These are phyloP conservation scores for Drosophila austrosaltans DNA, from an alignment of 2,888 invertebrate genomes.

Conservation along the genomic window DNA sequence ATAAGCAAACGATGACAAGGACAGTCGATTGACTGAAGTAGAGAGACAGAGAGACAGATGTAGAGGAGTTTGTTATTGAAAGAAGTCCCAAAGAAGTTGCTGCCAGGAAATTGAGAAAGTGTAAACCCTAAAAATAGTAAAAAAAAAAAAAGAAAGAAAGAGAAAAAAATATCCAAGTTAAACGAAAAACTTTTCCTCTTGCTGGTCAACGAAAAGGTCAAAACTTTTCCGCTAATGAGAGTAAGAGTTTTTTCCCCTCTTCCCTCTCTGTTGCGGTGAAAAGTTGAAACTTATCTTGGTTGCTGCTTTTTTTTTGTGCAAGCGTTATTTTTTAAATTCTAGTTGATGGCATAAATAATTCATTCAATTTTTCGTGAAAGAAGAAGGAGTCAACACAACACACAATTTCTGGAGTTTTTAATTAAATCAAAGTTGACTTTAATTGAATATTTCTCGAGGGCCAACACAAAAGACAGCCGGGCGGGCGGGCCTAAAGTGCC, in stretches of 20 bases:
- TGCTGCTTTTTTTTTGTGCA: slow-evolving; percentile 10
- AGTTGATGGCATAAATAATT: slow-evolving; percentile 65
- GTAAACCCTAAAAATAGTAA: slow-evolving; percentile 7
- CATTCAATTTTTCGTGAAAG: slow-evolving; percentile 24
- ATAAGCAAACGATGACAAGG: not conserved
- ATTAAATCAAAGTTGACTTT: slow-evolving; percentile 75
- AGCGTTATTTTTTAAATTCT: slow-evolving; percentile 26
- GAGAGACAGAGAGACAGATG: not conserved
- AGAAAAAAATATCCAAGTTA: slow-evolving; percentile 51
- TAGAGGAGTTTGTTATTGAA: slow-evolving; percentile 18
- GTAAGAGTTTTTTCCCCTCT: slow-evolving; percentile 65
- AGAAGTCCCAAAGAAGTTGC: slow-evolving; percentile 33
- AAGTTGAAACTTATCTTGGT: slow-evolving; percentile 53
- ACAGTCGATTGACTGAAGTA: slow-evolving; percentile 49
- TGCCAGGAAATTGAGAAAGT: slow-evolving; percentile 19
- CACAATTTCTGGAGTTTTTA: slow-evolving; percentile 57
- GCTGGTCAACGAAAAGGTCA: slow-evolving; percentile 53
- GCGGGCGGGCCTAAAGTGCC: slow-evolving; percentile 33
- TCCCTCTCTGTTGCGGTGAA: slow-evolving; percentile 40
- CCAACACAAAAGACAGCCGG: not conserved
- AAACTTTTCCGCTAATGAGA: slow-evolving; percentile 73
- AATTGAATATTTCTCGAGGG: slow-evolving; percentile 63
- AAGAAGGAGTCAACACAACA: slow-evolving; percentile 21
- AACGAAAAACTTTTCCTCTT: slow-evolving; percentile 71
- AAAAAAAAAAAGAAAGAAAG: slow-evolving; percentile 1